Conservation (phyloP, 2,113 vertebrate species). For the Manacus vitellinus region DNA sequence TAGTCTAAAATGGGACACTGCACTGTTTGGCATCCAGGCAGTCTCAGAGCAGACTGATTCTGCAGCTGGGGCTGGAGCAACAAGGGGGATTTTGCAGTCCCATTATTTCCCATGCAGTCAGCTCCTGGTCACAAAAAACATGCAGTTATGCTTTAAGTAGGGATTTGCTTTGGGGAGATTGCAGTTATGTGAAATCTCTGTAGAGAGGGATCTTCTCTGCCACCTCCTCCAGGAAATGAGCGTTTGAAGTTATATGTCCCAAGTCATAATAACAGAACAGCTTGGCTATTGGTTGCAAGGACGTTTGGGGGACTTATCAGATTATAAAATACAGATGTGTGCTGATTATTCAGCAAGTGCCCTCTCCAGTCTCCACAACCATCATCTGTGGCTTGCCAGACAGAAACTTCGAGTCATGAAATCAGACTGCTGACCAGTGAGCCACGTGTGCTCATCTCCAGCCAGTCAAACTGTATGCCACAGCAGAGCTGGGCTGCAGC, state of each 20-base stretch:
- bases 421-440: neutral
- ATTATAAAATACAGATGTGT: neutral
- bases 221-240: neutral
- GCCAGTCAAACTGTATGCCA: accelerated
- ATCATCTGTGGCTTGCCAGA: neutral
- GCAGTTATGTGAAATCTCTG: neutral
- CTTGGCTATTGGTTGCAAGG: neutral
- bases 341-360: neutral
- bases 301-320: neutral
- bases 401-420: neutral
- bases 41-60: neutral
- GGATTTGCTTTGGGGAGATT: neutral
- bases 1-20: neutral
- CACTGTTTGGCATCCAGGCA: neutral
- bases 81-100: neutral
- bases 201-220: neutral
- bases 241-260: neutral
- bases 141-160: neutral
- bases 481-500: neutral
- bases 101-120: neutral
- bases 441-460: neutral
- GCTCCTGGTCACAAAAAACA: neutral
- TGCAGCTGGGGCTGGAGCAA: neutral
- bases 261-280: neutral
- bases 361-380: neutral